Percentiles rank a stretch among this genome's conserved stretches.
phyloP scores from a whole-genome alignment of 2,113 vertebrate genomes.

The Cyphomyrus plagiostoma region DNA sequence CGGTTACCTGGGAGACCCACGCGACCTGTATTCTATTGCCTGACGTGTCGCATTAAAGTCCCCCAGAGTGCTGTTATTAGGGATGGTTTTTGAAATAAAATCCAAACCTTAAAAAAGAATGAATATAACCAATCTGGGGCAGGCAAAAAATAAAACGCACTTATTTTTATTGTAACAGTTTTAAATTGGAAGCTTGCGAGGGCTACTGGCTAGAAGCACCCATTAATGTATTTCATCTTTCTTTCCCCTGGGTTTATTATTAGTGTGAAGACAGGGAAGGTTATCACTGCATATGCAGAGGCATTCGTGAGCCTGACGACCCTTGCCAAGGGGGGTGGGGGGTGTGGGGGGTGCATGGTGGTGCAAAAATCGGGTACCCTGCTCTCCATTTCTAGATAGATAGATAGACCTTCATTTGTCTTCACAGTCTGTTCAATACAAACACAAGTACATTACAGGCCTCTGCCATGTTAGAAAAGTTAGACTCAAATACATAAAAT shows the following conservation, averaged over 20 bases:
- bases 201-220: conserved; percentile 2
- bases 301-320: neutral
- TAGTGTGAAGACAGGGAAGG: conserved; percentile 1
- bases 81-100: conserved; percentile 1
- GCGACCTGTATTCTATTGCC: neutral
- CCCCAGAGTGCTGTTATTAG: neutral
- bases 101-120: neutral
- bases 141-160: conserved; percentile 13
- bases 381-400: neutral
- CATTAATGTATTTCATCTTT: conserved; percentile 16
- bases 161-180: conserved; percentile 18
- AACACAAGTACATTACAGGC: no score
- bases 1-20: neutral
- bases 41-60: neutral
- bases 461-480: no score
- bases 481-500: no score
- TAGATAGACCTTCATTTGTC: no score
- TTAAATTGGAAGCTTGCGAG: conserved; percentile 14
- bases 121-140: neutral
- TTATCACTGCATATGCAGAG: neutral
- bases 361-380: neutral
- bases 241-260: conserved; percentile 15
- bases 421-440: no score
- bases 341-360: neutral
- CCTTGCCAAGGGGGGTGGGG: neutral